Percentiles rank a stretch among this genome's conserved stretches.
These are phyloP conservation scores for Platysternon megacephalum DNA, from an alignment of 2,113 vertebrate genomes.

Conservation along the genomic window DNA sequence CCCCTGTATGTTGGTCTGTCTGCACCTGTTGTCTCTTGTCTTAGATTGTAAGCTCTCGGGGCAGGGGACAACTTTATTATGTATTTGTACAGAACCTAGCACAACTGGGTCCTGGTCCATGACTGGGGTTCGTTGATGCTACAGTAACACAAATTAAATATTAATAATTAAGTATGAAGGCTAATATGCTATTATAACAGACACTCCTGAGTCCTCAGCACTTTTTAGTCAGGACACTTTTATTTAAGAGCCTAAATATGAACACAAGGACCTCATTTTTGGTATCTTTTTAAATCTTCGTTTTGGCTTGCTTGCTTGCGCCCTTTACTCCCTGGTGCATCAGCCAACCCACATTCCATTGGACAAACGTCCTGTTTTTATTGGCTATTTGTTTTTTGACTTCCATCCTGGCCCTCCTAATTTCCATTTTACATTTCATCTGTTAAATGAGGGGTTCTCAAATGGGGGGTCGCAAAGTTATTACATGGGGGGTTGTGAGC, in stretches of 20 bases:
- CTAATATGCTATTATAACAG: background rate
- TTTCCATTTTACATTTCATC: background rate
- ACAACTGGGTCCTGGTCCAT: background rate
- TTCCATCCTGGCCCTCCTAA: background rate
- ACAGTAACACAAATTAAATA: background rate
- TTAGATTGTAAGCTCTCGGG: background rate
- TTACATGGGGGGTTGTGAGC: too few relatives aligned
- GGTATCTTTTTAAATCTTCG: background rate
- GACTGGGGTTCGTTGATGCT: background rate
- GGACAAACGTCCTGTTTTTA: background rate
- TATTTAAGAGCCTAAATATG: background rate
- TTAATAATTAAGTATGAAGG: background rate
- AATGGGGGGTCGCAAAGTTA: too few relatives aligned
- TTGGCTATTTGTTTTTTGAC: background rate
- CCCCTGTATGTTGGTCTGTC: background rate
- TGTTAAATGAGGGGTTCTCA: background rate
- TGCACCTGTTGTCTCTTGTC: background rate
- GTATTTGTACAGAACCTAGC: background rate
- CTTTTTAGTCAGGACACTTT: background rate
- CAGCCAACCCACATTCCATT: background rate
- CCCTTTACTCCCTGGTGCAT: background rate
- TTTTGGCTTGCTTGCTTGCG: background rate
- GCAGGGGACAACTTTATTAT: background rate
- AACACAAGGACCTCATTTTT: background rate
- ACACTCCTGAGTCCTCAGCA: background rate